Percentiles rank a stretch among this genome's conserved stretches.
Conservation (phyloP, 92 coral and sea anemone genomes). For the Muricea muricata region DNA sequence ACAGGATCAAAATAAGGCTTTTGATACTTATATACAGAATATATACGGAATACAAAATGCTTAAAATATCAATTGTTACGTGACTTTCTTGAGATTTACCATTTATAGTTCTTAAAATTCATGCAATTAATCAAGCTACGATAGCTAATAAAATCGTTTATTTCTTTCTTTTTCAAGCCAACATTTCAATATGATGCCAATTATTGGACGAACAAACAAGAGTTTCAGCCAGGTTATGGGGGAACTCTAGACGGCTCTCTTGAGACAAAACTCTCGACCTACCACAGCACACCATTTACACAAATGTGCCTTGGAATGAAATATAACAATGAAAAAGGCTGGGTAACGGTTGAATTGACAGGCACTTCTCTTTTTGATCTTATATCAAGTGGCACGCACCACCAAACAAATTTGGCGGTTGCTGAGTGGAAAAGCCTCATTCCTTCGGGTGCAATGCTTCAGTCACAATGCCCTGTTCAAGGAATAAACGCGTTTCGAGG, state of each 20-base stretch:
- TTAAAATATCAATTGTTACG: no score
- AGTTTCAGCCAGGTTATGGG: not conserved
- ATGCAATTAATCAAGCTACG: not conserved
- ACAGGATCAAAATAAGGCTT: no score
- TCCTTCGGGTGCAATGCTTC: not conserved
- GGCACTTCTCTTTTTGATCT: constrained; percentile 38
- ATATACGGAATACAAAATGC: no score
- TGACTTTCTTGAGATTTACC: no score
- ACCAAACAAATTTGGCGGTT: not conserved
- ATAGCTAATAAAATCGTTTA: not conserved
- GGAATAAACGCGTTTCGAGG: constrained; percentile 32
- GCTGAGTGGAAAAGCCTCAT: constrained; percentile 12
- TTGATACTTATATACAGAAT: no score
- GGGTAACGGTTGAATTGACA: not conserved
- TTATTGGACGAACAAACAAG: not conserved
- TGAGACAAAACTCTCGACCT: constrained; percentile 30
- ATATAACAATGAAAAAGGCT: constrained; percentile 1
- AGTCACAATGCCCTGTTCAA: constrained; percentile 12
- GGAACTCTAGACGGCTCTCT: not conserved
- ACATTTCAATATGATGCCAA: not conserved
- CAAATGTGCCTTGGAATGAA: constrained; percentile 39
- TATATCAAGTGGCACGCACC: not conserved
- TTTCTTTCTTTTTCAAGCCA: not conserved
- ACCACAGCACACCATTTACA: constrained; percentile 10
- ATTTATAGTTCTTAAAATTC: not conserved